These are phyloP conservation scores for Proteles cristata DNA, from an alignment of 2,113 vertebrate genomes.

Conservation along the genomic window DNA sequence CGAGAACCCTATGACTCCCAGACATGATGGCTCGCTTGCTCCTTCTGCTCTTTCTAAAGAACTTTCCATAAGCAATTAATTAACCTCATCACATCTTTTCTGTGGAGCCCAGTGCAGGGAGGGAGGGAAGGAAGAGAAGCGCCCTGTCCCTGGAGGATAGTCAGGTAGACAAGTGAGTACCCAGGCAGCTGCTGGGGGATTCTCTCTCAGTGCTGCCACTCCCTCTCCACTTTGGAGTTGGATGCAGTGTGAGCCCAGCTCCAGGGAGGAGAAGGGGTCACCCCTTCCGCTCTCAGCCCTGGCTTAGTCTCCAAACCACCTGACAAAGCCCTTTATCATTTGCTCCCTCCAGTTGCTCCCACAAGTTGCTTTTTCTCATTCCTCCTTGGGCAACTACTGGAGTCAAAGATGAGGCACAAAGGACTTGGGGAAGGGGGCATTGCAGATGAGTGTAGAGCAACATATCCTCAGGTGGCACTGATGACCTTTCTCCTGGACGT, in stretches of 20 bases:
- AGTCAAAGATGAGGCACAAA: not conserved
- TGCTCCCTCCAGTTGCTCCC: not conserved
- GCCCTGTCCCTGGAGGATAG: not conserved
- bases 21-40: not conserved
- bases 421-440: not conserved
- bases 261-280: not conserved
- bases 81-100: constrained; percentile 66
- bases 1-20: not conserved
- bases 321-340: not conserved
- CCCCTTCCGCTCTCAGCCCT: not conserved
- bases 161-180: not conserved
- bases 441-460: not conserved
- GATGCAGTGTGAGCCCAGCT: not conserved
- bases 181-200: not conserved
- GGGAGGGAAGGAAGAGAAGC: not conserved
- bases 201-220: not conserved
- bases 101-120: not conserved
- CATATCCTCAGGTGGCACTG: not conserved
- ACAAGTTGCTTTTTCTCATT: not conserved
- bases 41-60: constrained; percentile 52
- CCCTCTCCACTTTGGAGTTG: not conserved
- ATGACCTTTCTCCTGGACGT: not conserved
- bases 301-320: not conserved
- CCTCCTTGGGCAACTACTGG: not conserved
- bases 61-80: constrained; percentile 67